phyloP scores from a whole-genome alignment of 1,140 invertebrate species.

The Zeugodacus cucurbitae region DNA sequence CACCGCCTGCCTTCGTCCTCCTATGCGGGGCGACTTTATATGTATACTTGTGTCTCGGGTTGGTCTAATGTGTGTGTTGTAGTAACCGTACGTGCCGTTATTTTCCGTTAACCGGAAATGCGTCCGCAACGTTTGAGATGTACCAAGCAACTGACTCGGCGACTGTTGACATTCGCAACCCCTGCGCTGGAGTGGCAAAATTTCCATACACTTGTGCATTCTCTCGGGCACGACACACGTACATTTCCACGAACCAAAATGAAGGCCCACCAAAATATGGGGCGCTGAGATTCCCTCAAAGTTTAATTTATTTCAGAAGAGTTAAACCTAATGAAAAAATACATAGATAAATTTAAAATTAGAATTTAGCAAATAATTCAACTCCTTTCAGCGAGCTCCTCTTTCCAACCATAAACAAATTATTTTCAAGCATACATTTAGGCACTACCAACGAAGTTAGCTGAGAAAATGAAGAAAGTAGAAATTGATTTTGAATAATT shows the following conservation, averaged over 20 bases:
- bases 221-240: not conserved
- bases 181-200: not conserved
- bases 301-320: too few relatives aligned
- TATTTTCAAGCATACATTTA: too few relatives aligned
- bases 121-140: conserved; percentile 31
- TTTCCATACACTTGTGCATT: conserved; percentile 18
- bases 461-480: too few relatives aligned
- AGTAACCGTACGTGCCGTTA: not conserved
- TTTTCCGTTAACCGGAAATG: conserved; percentile 28
- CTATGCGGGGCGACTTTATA: not conserved
- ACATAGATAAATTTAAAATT: too few relatives aligned
- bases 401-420: too few relatives aligned
- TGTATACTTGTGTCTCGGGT: not conserved
- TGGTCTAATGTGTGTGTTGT: not conserved
- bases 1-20: not conserved
- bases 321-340: too few relatives aligned
- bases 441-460: too few relatives aligned
- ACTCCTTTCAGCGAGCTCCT: too few relatives aligned
- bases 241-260: too few relatives aligned
- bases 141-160: conserved; percentile 29
- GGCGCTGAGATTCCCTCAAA: not conserved
- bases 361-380: too few relatives aligned
- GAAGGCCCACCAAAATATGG: not conserved
- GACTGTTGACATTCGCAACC: conserved; percentile 6
- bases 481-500: too few relatives aligned